Conservation (phyloP, 2,113 vertebrate species). For the Eulacestoma nigropectus region DNA sequence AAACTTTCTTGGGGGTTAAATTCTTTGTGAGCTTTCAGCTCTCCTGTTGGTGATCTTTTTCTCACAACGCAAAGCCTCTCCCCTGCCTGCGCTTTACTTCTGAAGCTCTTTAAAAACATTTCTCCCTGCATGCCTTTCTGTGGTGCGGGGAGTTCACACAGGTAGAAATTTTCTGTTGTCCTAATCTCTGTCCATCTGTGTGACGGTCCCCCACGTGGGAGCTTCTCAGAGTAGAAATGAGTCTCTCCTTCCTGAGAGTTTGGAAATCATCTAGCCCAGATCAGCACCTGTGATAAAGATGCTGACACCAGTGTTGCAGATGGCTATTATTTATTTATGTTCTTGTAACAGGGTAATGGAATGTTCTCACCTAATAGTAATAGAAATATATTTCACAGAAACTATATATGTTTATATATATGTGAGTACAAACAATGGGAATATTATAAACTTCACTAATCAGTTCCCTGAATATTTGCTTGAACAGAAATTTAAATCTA, state of each 20-base stretch:
- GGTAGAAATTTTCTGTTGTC: neutral
- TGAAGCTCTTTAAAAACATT: neutral
- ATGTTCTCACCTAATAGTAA: neutral
- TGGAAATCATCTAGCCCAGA: neutral
- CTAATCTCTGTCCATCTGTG: neutral
- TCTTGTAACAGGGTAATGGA: neutral
- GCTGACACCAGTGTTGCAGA: neutral
- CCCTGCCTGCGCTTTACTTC: neutral
- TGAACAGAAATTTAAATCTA: neutral
- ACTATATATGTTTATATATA: neutral
- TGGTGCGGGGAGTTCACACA: neutral
- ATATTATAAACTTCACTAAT: neutral
- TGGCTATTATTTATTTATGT: slow-evolving; percentile 36
- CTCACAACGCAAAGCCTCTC: neutral
- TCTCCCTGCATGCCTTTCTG: neutral
- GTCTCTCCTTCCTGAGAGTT: neutral
- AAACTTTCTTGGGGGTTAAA: neutral
- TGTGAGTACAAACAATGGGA: neutral
- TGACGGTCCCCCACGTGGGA: neutral
- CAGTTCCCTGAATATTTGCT: neutral
- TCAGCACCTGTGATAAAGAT: neutral
- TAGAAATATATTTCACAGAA: neutral
- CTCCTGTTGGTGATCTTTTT: neutral
- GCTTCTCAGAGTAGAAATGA: neutral
- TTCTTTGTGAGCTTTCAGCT: neutral